These are phyloP conservation scores for Cotesia glomerata DNA, from an alignment of 1,140 invertebrate species.

Conservation along the genomic window DNA sequence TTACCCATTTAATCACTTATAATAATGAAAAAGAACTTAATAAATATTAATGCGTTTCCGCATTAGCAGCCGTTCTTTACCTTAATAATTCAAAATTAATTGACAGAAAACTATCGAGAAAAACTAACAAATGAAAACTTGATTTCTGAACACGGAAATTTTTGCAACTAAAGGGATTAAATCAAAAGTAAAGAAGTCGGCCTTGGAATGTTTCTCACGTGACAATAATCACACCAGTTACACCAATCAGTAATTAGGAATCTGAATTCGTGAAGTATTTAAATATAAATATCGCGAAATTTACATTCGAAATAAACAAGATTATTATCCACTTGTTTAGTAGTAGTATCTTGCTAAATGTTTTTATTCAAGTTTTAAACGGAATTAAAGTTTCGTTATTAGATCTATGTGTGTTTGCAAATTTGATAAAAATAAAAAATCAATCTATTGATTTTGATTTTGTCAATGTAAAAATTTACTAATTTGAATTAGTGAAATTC, in stretches of 20 bases:
- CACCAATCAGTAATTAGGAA: constrained; percentile 11
- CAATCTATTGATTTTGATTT: too few species aligned
- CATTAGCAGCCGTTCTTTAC: too few species aligned
- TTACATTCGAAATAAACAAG: background rate
- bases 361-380: too few species aligned
- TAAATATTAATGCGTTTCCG: too few species aligned
- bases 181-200: background rate
- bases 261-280: background rate
- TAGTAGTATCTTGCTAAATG: background rate
- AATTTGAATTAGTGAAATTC: background rate
- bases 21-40: too few species aligned
- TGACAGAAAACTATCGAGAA: too few species aligned
- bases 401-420: too few species aligned
- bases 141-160: background rate
- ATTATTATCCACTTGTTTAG: background rate
- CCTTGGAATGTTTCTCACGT: constrained; percentile 5
- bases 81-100: too few species aligned
- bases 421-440: too few species aligned
- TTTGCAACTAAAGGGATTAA: background rate
- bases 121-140: background rate
- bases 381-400: too few species aligned
- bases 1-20: too few species aligned
- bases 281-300: background rate
- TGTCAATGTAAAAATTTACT: too few species aligned
- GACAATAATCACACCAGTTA: background rate